phyloP scores from a whole-genome alignment of 1,140 invertebrate species.

The Rhynchophorus ferrugineus region DNA sequence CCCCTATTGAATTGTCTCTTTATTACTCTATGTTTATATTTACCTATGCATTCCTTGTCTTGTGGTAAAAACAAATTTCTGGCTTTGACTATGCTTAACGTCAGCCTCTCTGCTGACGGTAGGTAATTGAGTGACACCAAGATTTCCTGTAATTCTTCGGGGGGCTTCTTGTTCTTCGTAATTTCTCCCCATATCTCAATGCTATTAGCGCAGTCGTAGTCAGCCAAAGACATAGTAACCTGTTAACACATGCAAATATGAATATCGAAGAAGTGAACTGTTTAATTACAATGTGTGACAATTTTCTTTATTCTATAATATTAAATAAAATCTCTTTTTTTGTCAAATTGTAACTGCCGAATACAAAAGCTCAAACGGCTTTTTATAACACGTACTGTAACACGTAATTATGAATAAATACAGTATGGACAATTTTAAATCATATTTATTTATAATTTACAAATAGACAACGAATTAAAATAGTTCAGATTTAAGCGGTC shows the following conservation, averaged over 20 bases:
- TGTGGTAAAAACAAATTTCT: constrained; percentile 67
- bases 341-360: no score
- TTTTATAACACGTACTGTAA: neutral
- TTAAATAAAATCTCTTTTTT: no score
- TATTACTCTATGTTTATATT: no score
- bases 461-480: no score
- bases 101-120: constrained; percentile 77
- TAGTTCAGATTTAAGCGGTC: no score
- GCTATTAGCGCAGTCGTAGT: constrained; percentile 59
- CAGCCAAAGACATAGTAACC: constrained; percentile 58
- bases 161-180: constrained; percentile 64
- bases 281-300: no score
- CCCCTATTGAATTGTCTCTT: no score
- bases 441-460: no score
- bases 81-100: constrained; percentile 75
- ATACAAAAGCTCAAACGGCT: no score
- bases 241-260: neutral
- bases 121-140: constrained; percentile 77
- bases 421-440: no score
- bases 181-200: constrained; percentile 75
- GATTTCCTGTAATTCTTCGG: constrained; percentile 72
- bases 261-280: neutral
- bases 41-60: constrained; percentile 56
- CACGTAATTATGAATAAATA: no score
- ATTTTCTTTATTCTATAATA: no score